Conservation (phyloP, 2,797 vertebrate genomes). For the Sus cebifrons region DNA sequence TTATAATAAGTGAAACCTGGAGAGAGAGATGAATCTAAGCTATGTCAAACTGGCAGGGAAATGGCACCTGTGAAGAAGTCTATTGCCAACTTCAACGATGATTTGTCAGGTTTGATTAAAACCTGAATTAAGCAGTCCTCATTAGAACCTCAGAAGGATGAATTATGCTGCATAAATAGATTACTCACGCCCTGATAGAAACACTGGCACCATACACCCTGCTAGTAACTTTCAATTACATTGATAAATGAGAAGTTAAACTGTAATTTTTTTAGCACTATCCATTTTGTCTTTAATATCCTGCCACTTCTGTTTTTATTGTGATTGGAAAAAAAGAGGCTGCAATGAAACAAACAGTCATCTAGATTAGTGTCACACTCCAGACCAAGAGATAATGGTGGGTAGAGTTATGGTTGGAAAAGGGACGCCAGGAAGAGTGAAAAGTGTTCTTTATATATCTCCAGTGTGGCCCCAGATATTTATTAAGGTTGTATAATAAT, state of each 20-base stretch:
- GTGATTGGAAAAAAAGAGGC: slow-evolving; percentile 77
- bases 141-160: slow-evolving; percentile 84
- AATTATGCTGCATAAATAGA: slow-evolving; percentile 83
- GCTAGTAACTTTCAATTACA: slow-evolving; percentile 87
- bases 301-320: slow-evolving; percentile 82
- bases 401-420: neutral
- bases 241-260: slow-evolving; percentile 88
- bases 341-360: slow-evolving; percentile 59
- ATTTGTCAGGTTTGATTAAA: slow-evolving; percentile 87
- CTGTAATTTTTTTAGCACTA: slow-evolving; percentile 84
- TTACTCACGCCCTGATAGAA: slow-evolving; percentile 82
- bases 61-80: slow-evolving; percentile 80
- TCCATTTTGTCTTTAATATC: slow-evolving; percentile 84
- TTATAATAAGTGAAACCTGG: neutral
- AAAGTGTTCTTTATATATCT: neutral
- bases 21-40: slow-evolving; percentile 76
- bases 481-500: neutral
- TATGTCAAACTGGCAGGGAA: slow-evolving; percentile 74
- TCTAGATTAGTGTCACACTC: slow-evolving; percentile 70
- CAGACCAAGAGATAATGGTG: neutral
- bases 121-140: slow-evolving; percentile 84
- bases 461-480: neutral
- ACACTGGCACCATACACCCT: slow-evolving; percentile 71
- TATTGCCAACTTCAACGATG: slow-evolving; percentile 78
- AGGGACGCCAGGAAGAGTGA: neutral